A percentile compares a stretch with the other conserved stretches of the same genome.
These are phyloP conservation scores for Ips typographus DNA, from an alignment of 1,140 invertebrate genomes.

Conservation along the genomic window DNA sequence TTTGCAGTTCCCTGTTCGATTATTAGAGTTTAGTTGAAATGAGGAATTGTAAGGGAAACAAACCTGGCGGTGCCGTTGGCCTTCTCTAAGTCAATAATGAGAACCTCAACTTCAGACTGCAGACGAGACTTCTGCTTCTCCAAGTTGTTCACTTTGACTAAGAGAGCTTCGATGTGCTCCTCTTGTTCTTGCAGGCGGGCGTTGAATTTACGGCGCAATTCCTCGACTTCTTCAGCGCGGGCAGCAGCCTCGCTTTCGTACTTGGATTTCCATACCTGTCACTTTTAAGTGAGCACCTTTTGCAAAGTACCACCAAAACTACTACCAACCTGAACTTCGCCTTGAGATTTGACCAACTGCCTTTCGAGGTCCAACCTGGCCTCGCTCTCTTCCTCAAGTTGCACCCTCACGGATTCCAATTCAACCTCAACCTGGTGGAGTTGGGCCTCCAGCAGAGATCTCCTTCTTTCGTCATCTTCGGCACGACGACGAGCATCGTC, in stretches of 20 bases:
- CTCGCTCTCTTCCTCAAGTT: constrained; percentile 94
- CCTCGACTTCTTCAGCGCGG: constrained; percentile 91
- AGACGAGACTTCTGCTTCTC: constrained; percentile 96
- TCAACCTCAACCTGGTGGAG: constrained; percentile 90
- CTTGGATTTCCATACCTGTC: constrained; percentile 79
- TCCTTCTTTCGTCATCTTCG: constrained; percentile 93
- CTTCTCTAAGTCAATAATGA: constrained; percentile 97
- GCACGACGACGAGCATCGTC: constrained; percentile 91
- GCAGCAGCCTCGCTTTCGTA: constrained; percentile 89
- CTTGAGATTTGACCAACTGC: constrained; percentile 89
- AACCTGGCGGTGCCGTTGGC: constrained; percentile 82
- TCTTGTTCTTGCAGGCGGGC: constrained; percentile 92
- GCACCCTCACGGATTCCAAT: constrained; percentile 87
- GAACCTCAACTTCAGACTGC: constrained; percentile 93
- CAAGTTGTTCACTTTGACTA: constrained; percentile 88
- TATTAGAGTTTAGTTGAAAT: not conserved
- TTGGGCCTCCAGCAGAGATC: constrained; percentile 82
- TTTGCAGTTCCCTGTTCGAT: constrained; percentile 75
- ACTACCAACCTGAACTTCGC: constrained; percentile 67
- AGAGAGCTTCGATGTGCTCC: constrained; percentile 89
- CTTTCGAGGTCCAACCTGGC: constrained; percentile 92
- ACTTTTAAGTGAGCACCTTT: not conserved
- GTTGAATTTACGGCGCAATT: constrained; percentile 88
- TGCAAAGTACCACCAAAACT: not conserved
- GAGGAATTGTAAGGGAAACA: not conserved